Evolutionary conservation across 2,113 vertebrate species (phyloP).

Genomic region (Emydura subglobosa): DNA sequence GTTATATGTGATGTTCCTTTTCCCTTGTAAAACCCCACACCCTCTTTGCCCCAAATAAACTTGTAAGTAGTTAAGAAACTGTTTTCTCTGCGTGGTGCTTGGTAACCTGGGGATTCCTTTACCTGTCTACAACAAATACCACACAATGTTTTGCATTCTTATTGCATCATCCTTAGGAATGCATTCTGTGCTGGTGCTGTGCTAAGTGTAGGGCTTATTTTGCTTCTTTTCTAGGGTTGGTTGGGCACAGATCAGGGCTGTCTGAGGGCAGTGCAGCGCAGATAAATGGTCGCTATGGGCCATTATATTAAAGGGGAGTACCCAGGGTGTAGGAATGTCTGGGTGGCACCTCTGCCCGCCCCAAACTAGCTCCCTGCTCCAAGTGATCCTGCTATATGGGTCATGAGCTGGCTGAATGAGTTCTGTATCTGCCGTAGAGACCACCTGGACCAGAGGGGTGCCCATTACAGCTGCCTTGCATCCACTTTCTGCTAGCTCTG

Average conservation of each 20-base stretch:
- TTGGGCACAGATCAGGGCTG: not conserved
- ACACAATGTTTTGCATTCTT: not conserved
- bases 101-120: too few species aligned
- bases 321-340: not conserved
- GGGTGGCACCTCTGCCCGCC: not conserved
- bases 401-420: not conserved
- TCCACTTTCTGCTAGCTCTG: not conserved
- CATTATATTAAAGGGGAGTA: not conserved
- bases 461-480: not conserved
- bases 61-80: too few species aligned
- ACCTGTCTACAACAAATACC: too few species aligned
- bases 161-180: not conserved
- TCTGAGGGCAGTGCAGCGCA: not conserved
- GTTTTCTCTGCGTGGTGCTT: too few species aligned
- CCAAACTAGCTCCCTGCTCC: not conserved
- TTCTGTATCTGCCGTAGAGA: not conserved
- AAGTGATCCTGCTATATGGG: not conserved
- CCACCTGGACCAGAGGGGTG: fast-evolving
- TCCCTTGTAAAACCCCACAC: too few species aligned
- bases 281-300: not conserved
- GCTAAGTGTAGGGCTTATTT: not conserved
- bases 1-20: too few species aligned
- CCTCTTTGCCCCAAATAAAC: too few species aligned
- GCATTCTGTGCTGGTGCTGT: not conserved
- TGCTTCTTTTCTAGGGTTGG: not conserved